These are phyloP conservation scores for Miniopterus natalensis DNA, from an alignment of 2,113 vertebrate genomes.

Conservation along the genomic window DNA sequence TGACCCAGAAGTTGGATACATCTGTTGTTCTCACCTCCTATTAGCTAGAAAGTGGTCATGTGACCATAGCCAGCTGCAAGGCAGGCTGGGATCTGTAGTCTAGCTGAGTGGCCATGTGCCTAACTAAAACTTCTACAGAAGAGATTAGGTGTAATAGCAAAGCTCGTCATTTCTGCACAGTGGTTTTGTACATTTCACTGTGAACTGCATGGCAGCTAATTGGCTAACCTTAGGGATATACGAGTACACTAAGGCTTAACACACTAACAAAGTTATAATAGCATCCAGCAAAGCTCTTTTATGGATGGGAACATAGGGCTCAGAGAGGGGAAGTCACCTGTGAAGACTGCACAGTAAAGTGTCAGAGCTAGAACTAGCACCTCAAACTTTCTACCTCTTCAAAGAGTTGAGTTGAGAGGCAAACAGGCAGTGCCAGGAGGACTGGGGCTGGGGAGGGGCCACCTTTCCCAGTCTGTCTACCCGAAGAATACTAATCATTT, in stretches of 20 bases:
- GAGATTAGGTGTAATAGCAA: neutral
- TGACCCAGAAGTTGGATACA: neutral
- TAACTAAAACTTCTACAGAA: neutral
- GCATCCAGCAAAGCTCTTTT: neutral
- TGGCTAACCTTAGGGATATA: neutral
- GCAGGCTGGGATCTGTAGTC: constrained; percentile 67
- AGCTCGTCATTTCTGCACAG: neutral
- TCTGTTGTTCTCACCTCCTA: constrained; percentile 17
- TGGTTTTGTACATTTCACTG: neutral
- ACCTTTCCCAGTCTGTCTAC: neutral
- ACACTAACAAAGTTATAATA: neutral
- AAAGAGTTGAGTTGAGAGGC: neutral
- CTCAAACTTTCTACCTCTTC: neutral
- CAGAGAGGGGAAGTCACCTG: neutral
- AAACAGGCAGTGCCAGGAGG: neutral
- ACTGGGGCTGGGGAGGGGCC: neutral
- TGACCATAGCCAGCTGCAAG: neutral
- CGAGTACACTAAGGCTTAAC: neutral
- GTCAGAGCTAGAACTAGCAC: neutral
- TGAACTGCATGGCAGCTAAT: neutral
- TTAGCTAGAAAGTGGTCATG: constrained; percentile 3
- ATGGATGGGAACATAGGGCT: neutral
- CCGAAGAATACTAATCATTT: neutral
- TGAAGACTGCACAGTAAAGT: neutral
- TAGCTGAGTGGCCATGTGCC: neutral